Evolutionary conservation across 2,797 vertebrate species (phyloP).

Genomic region (Orestias chungarensis): DNA sequence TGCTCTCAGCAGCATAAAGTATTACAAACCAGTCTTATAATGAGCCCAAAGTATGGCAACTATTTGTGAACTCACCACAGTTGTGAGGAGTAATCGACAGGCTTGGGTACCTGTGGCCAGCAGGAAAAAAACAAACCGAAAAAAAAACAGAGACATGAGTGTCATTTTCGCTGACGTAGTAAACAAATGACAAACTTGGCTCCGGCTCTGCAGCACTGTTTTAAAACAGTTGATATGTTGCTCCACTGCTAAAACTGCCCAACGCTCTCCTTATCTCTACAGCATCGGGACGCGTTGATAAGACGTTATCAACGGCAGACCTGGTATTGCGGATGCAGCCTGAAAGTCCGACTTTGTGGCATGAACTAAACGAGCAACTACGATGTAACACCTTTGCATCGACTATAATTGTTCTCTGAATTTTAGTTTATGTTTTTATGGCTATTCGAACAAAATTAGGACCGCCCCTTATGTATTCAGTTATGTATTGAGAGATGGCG

Average conservation of each 20-base stretch:
- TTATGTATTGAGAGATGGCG: background rate
- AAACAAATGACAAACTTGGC: background rate
- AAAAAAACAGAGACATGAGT: conserved; percentile 12
- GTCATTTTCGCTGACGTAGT: conserved; percentile 24
- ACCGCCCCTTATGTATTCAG: background rate
- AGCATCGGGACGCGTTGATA: conserved; percentile 36
- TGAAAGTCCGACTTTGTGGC: conserved; percentile 12
- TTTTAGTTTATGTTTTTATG: background rate
- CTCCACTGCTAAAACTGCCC: conserved; percentile 51
- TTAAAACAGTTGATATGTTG: conserved; percentile 17
- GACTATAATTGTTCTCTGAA: background rate
- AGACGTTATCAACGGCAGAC: conserved; percentile 40
- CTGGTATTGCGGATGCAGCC: conserved; percentile 29
- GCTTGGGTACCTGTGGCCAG: conserved; percentile 89
- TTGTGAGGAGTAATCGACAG: conserved; percentile 92
- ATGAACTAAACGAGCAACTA: conserved; percentile 6
- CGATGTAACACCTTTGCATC: background rate
- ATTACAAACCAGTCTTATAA: background rate
- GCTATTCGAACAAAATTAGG: background rate
- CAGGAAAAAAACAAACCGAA: no score
- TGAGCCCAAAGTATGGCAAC: background rate
- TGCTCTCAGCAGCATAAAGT: background rate
- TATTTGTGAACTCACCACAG: conserved; percentile 85
- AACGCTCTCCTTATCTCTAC: conserved; percentile 62
- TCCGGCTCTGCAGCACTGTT: conserved; percentile 3